These are phyloP conservation scores for Pogonognathellus flavescens DNA, from an alignment of 1,140 invertebrate genomes.

Conservation along the genomic window DNA sequence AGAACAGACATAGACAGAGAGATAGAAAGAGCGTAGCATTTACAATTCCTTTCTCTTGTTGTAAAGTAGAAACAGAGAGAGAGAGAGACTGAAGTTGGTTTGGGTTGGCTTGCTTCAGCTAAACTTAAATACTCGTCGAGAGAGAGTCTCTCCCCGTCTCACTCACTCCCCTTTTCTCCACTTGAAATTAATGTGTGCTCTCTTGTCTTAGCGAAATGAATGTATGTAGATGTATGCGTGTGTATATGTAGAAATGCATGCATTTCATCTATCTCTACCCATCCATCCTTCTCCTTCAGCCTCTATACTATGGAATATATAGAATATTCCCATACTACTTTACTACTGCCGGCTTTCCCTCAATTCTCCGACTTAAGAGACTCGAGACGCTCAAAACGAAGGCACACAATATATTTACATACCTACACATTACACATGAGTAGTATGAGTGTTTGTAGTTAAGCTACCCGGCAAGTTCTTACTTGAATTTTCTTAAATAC, in stretches of 20 bases:
- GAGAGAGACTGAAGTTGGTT: neutral
- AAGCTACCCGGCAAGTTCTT: too few relatives aligned
- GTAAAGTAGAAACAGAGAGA: neutral
- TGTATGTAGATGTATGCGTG: slow-evolving; percentile 58
- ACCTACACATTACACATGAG: neutral
- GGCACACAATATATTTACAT: slow-evolving; percentile 41
- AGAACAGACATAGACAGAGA: neutral
- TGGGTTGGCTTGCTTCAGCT: neutral
- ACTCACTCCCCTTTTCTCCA: slow-evolving; percentile 52
- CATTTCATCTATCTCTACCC: slow-evolving; percentile 35
- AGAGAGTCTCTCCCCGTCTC: slow-evolving; percentile 49
- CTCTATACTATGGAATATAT: neutral
- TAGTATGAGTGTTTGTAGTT: neutral
- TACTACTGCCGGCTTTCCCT: neutral
- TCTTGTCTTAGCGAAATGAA: slow-evolving; percentile 58
- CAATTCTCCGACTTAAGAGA: slow-evolving; percentile 15
- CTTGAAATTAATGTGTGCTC: slow-evolving; percentile 62
- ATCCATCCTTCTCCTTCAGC: neutral
- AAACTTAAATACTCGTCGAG: slow-evolving; percentile 10
- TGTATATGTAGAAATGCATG: slow-evolving; percentile 54
- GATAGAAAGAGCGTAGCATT: neutral
- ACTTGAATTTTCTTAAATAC: neutral
- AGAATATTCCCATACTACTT: too few relatives aligned
- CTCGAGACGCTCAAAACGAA: neutral
- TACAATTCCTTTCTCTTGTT: slow-evolving; percentile 36